A percentile compares a stretch with the other conserved stretches of the same genome.
Evolutionary conservation across 2,888 invertebrate genomes (phyloP).

Genomic region (Meliscaeva auricollis): DNA sequence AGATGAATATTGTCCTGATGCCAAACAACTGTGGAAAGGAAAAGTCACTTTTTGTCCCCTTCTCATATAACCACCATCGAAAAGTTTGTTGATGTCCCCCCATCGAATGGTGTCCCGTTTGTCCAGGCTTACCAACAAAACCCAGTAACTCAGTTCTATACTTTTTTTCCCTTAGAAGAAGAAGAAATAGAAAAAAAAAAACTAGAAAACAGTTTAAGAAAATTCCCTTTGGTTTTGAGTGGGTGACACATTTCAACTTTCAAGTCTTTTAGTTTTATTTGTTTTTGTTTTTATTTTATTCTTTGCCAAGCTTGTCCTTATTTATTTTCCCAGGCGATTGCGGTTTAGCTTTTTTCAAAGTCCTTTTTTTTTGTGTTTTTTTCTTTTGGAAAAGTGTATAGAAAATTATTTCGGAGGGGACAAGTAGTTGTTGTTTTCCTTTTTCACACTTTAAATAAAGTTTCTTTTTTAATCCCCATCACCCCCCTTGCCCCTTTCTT

Average conservation of each 20-base stretch:
- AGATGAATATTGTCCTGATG: constrained; percentile 57
- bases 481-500: not conserved
- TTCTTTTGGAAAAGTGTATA: constrained; percentile 41
- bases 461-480: constrained; percentile 14
- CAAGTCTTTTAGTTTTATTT: constrained; percentile 29
- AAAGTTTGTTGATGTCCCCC: constrained; percentile 58
- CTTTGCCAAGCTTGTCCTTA: constrained; percentile 20
- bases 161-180: not conserved
- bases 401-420: constrained; percentile 45
- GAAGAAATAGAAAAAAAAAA: not conserved
- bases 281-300: too few relatives aligned
- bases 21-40: constrained; percentile 19
- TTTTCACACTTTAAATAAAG: constrained; percentile 56
- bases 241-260: constrained; percentile 58
- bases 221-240: constrained; percentile 42
- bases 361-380: constrained; percentile 1
- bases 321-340: constrained; percentile 46
- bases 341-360: constrained; percentile 46
- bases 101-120: constrained; percentile 6
- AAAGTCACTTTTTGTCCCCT: constrained; percentile 51
- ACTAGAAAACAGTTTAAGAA: constrained; percentile 28
- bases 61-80: constrained; percentile 5
- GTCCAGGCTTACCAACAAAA: constrained; percentile 34
- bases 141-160: constrained; percentile 52
- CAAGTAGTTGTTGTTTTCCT: constrained; percentile 45